Percentiles rank a stretch among this genome's conserved stretches.
Conservation (phyloP, 2,888 invertebrate species). For the Napeogenes inachia region DNA sequence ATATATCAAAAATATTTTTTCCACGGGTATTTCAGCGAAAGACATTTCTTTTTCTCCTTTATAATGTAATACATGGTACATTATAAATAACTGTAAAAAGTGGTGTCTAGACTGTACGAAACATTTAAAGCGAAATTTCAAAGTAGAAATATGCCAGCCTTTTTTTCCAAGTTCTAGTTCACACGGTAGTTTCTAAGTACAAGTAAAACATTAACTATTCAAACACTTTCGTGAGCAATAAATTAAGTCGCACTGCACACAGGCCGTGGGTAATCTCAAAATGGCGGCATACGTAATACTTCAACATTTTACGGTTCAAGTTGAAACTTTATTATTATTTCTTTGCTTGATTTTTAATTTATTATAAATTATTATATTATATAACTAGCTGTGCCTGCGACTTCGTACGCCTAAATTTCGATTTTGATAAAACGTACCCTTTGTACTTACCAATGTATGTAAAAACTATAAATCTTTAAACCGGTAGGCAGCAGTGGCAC, state of each 20-base stretch:
- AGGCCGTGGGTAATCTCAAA: slow-evolving; percentile 60
- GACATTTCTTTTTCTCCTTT: neutral
- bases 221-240: slow-evolving; percentile 69
- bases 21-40: neutral
- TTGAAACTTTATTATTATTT: slow-evolving; percentile 23
- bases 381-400: no score
- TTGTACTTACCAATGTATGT: no score
- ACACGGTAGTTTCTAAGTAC: slow-evolving; percentile 44
- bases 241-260: slow-evolving; percentile 59
- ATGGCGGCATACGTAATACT: slow-evolving; percentile 63
- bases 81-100: slow-evolving; percentile 17
- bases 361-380: no score
- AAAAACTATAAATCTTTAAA: no score
- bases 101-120: slow-evolving; percentile 19
- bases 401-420: no score
- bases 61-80: neutral
- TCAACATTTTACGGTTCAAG: slow-evolving; percentile 30
- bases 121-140: slow-evolving; percentile 16
- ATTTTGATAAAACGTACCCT: no score
- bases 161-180: slow-evolving; percentile 26
- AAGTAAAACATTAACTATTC: slow-evolving; percentile 67
- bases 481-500: no score
- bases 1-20: no score
- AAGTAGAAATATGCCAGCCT: neutral
- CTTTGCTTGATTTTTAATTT: no score